Conservation (phyloP, 2,797 vertebrate species). For the Pipistrellus nathusii region DNA sequence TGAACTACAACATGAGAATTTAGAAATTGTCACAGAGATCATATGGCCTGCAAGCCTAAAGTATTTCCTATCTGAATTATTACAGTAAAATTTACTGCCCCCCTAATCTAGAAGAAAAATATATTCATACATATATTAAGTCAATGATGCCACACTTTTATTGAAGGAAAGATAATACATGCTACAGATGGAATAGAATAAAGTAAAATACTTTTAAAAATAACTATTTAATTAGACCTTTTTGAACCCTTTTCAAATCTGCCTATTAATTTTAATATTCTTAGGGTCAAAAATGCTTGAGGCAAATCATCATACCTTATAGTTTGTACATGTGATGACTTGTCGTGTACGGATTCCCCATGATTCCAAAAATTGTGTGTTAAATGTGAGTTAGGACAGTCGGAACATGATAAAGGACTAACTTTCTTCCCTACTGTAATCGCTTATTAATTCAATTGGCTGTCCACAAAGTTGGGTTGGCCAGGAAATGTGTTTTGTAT, state of each 20-base stretch:
- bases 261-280: conserved; percentile 88
- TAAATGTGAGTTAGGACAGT: conserved; percentile 90
- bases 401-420: background rate
- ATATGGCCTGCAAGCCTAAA: no score
- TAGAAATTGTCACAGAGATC: no score
- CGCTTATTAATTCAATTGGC: background rate
- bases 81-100: no score
- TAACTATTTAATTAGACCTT: background rate
- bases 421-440: background rate
- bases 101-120: background rate
- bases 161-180: background rate
- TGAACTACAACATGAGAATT: no score
- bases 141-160: background rate
- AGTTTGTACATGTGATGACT: conserved; percentile 92
- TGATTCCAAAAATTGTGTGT: conserved; percentile 93
- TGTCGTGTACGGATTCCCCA: conserved; percentile 92
- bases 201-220: background rate
- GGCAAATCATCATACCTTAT: conserved; percentile 91
- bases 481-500: no score
- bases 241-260: background rate
- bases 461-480: background rate
- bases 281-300: conserved; percentile 92
- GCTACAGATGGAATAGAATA: background rate
- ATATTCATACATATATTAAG: background rate
- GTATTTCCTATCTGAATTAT: no score